Evolutionary conservation across 2,113 vertebrate genomes (phyloP).

Genomic region (Xenus cinereus): DNA sequence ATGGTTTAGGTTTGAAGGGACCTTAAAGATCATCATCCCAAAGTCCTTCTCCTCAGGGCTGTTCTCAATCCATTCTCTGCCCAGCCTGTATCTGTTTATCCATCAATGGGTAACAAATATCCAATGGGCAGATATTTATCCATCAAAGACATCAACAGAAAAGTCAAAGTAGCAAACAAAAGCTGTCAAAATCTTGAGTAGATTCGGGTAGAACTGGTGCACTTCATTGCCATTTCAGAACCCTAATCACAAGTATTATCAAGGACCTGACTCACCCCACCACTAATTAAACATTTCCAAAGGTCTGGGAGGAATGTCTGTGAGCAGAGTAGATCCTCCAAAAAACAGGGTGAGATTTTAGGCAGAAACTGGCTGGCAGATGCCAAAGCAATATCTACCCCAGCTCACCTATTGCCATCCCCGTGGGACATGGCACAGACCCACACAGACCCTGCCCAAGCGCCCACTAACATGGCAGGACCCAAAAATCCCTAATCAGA

Average conservation of each 20-base stretch:
- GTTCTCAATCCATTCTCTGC: neutral
- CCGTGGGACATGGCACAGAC: fast-evolving
- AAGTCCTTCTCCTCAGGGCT: neutral
- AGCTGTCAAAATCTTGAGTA: neutral
- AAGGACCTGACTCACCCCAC: neutral
- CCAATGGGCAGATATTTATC: neutral
- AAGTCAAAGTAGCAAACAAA: neutral
- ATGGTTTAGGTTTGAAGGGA: too few species aligned
- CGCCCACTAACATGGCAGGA: neutral
- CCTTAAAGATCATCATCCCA: neutral
- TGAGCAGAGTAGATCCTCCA: neutral
- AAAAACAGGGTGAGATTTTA: neutral
- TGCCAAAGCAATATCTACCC: neutral
- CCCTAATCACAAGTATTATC: fast-evolving
- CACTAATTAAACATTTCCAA: neutral
- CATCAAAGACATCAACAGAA: neutral
- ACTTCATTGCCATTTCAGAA: neutral
- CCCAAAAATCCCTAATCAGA: neutral
- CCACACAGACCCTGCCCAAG: neutral
- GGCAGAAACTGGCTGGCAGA: neutral
- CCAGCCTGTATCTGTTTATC: neutral
- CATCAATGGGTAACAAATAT: neutral
- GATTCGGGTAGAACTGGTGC: neutral
- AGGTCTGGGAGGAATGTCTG: neutral
- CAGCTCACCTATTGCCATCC: neutral